Evolutionary conservation across 2,113 vertebrate genomes (phyloP).

Genomic region (Thermophis baileyi): DNA sequence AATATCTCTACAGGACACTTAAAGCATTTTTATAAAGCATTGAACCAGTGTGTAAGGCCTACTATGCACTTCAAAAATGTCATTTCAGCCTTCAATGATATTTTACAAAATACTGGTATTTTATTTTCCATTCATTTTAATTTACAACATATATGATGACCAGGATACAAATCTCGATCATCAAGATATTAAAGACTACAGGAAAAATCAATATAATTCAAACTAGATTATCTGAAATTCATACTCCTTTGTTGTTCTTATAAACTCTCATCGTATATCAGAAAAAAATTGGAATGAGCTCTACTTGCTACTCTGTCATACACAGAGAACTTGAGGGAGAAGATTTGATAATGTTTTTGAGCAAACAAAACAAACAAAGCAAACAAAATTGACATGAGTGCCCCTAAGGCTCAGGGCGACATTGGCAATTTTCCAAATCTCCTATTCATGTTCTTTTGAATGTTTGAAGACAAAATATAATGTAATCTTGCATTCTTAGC

Average conservation of each 20-base stretch:
- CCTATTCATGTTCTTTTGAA: background rate
- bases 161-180: background rate
- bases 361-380: too few relatives aligned
- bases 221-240: background rate
- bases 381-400: background rate
- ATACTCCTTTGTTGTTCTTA: background rate
- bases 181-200: background rate
- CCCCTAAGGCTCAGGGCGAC: background rate
- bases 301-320: too few relatives aligned
- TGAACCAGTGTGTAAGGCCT: too few relatives aligned
- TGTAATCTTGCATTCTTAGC: background rate
- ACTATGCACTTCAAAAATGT: background rate
- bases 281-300: background rate
- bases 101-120: background rate
- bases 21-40: background rate
- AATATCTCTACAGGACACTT: conserved; percentile 18
- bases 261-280: background rate
- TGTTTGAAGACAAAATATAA: background rate
- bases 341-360: background rate
- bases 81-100: background rate
- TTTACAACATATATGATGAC: background rate
- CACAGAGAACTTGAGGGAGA: background rate
- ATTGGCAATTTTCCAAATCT: background rate
- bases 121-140: background rate
- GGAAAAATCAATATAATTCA: background rate